Percentiles rank a stretch among this genome's conserved stretches.
phyloP scores from a whole-genome alignment of 1,140 invertebrate species.

The Pachyrhynchus sulphureomaculatus region DNA sequence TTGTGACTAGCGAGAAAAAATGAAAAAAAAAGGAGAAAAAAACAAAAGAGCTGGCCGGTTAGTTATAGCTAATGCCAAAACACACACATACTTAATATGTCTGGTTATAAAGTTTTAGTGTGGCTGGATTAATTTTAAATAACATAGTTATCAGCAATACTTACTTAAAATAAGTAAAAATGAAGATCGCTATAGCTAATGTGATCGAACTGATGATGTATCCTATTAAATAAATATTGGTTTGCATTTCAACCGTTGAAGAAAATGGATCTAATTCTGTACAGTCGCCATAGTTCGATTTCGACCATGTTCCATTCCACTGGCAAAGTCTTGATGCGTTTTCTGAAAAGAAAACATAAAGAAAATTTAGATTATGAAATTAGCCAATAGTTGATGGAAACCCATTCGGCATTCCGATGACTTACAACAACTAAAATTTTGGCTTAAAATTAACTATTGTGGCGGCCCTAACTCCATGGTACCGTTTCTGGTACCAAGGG shows the following conservation, averaged over 20 bases:
- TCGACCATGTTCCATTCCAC: conserved; percentile 68
- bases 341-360: conserved; percentile 63
- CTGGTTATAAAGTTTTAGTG: too few species aligned
- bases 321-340: conserved; percentile 72
- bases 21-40: too few species aligned
- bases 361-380: too few species aligned
- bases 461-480: too few species aligned
- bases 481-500: too few species aligned
- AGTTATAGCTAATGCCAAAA: too few species aligned
- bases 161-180: conserved; percentile 86
- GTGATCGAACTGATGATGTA: conserved; percentile 78
- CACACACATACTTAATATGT: too few species aligned
- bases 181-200: conserved; percentile 71
- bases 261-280: conserved; percentile 53
- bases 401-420: neutral
- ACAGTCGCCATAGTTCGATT: conserved; percentile 69
- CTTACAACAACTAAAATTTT: neutral
- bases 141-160: too few species aligned
- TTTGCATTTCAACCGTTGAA: conserved; percentile 41
- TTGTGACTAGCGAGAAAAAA: too few species aligned
- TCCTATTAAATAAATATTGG: conserved; percentile 69
- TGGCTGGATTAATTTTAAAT: too few species aligned
- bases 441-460: too few species aligned
- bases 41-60: too few species aligned
- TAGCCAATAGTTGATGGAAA: neutral